phyloP scores from a whole-genome alignment of 2,113 vertebrate species.

The Anser brachyrhynchus region DNA sequence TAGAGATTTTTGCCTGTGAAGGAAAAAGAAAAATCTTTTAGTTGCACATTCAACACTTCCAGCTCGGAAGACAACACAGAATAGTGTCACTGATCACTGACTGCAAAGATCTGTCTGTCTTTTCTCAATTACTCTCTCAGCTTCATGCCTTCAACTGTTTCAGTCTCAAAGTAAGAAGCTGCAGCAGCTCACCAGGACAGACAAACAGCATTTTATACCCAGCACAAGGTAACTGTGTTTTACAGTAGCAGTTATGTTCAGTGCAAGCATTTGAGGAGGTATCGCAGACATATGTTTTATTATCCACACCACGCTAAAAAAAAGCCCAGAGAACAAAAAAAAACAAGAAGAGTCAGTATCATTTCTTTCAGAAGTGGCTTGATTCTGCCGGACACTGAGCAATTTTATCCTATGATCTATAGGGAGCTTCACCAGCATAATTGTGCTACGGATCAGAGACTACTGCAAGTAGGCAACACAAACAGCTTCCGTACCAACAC shows the following conservation, averaged over 20 bases:
- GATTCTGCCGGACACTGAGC: not conserved
- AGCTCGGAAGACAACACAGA: not conserved
- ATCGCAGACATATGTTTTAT: not conserved
- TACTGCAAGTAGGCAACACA: not conserved
- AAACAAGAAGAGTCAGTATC: not conserved
- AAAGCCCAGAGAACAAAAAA: not conserved
- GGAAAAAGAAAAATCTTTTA: constrained; percentile 16
- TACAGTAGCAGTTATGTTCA: accelerated
- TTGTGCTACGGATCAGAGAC: not conserved
- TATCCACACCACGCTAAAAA: accelerated
- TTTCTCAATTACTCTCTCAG: not conserved
- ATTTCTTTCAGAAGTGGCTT: not conserved
- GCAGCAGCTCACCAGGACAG: not conserved
- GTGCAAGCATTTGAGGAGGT: not conserved
- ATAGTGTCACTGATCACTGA: not conserved
- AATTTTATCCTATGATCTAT: not conserved
- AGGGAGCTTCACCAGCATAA: not conserved
- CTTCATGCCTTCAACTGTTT: not conserved
- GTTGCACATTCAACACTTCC: not conserved
- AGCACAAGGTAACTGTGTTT: not conserved
- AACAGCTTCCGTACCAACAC: not conserved
- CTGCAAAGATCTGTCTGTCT: not conserved
- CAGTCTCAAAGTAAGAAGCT: not conserved
- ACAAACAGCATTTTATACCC: not conserved
- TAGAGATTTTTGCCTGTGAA: constrained; percentile 96